Percentiles rank a stretch among this genome's conserved stretches.
Conservation (phyloP, 1,140 invertebrate genomes). For the Megalonaias nervosa region DNA sequence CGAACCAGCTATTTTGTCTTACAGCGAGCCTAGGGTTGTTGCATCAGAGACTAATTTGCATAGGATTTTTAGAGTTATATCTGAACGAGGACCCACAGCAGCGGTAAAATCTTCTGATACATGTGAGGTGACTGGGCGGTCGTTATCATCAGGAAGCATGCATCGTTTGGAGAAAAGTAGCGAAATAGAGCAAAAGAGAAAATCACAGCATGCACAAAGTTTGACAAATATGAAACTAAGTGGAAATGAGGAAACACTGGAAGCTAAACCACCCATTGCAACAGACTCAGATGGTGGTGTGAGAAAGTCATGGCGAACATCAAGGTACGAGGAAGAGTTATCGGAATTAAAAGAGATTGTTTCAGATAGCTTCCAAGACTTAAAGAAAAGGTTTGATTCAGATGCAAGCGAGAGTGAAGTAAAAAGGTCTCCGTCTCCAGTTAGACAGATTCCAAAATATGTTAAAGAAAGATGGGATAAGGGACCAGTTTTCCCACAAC, state of each 20-base stretch:
- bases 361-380: slow-evolving; percentile 50
- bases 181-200: neutral
- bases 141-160: neutral
- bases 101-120: slow-evolving; percentile 23
- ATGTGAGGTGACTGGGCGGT: slow-evolving; percentile 7
- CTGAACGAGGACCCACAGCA: slow-evolving; percentile 41
- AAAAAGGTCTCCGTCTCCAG: slow-evolving; percentile 36
- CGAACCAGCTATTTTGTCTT: slow-evolving; percentile 11
- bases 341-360: slow-evolving; percentile 57
- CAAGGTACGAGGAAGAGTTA: slow-evolving; percentile 58
- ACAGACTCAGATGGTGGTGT: slow-evolving; percentile 31
- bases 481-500: no score
- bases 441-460: slow-evolving; percentile 1
- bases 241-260: slow-evolving; percentile 43
- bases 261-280: slow-evolving; percentile 42
- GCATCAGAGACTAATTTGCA: slow-evolving; percentile 55
- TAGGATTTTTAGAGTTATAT: slow-evolving; percentile 55
- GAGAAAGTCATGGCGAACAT: slow-evolving; percentile 41
- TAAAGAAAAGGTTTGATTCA: slow-evolving; percentile 57
- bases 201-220: slow-evolving; percentile 10
- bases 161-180: neutral
- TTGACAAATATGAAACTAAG: slow-evolving; percentile 26
- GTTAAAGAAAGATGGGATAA: no score
- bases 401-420: slow-evolving; percentile 44
- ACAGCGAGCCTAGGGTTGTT: slow-evolving; percentile 51